Percentiles rank a stretch among this genome's conserved stretches.
Evolutionary conservation across 2,113 vertebrate species (phyloP).

Genomic region (Oreotragus oreotragus): DNA sequence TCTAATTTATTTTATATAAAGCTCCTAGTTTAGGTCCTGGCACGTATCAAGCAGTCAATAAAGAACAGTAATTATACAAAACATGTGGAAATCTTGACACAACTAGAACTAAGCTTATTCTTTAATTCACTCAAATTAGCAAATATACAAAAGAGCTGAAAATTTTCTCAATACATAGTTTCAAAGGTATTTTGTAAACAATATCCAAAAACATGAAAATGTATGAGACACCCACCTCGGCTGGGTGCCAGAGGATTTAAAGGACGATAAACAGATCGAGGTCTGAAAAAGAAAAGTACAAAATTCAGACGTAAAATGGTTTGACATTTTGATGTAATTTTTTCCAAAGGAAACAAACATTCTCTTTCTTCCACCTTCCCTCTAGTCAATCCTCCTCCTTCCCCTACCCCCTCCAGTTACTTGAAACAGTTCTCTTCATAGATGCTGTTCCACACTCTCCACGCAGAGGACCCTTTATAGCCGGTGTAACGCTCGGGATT

Average conservation of each 20-base stretch:
- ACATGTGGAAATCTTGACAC: not conserved
- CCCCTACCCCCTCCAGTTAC: conserved; percentile 78
- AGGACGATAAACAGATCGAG: conserved; percentile 95
- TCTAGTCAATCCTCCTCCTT: not conserved
- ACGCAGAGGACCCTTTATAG: conserved; percentile 94
- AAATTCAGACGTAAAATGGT: not conserved
- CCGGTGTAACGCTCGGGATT: conserved; percentile 95
- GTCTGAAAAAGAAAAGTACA: conserved; percentile 80
- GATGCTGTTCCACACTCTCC: conserved; percentile 99
- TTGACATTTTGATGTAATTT: not conserved
- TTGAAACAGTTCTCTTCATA: conserved; percentile 99
- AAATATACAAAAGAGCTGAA: not conserved
- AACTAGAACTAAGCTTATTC: not conserved
- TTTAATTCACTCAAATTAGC: conserved; percentile 8
- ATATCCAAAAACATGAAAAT: conserved; percentile 1
- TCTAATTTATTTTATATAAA: not conserved
- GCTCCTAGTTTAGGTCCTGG: not conserved
- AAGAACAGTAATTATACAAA: not conserved
- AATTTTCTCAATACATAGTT: not conserved
- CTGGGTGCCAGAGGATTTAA: conserved; percentile 92
- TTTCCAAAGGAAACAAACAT: not conserved
- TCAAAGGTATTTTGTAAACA: not conserved
- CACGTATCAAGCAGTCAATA: not conserved
- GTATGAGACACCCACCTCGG: conserved; percentile 83
- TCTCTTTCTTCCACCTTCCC: not conserved